Conservation (phyloP, 2,888 invertebrate genomes). For the Perizoma flavofasciatum region DNA sequence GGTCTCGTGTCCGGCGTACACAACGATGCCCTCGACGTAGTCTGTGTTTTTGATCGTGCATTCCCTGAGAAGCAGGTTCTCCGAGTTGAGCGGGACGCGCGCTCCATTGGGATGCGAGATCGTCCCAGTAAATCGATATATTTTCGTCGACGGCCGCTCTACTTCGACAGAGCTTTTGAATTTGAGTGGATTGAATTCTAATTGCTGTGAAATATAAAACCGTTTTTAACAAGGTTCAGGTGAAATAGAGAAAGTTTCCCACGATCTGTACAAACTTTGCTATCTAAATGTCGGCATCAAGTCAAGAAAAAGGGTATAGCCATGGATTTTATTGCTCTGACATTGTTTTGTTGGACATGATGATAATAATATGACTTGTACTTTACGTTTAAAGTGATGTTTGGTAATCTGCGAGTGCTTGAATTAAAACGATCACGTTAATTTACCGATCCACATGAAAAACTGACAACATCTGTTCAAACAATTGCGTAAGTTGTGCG, state of each 20-base stretch:
- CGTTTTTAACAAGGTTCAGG: constrained; percentile 12
- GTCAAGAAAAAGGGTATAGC: constrained; percentile 33
- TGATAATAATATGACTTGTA: not conserved
- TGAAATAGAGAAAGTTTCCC: constrained; percentile 53
- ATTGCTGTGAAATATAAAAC: constrained; percentile 80
- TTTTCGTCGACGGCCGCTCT: constrained; percentile 97
- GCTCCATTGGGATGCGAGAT: constrained; percentile 91
- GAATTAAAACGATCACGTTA: constrained; percentile 23
- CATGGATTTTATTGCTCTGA: constrained; percentile 31
- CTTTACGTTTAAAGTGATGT: not conserved
- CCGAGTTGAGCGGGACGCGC: constrained; percentile 92
- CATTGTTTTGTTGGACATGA: constrained; percentile 25
- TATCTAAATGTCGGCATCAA: constrained; percentile 41
- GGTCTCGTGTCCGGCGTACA: constrained; percentile 98
- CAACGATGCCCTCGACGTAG: constrained; percentile 97
- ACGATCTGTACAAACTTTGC: constrained; percentile 49
- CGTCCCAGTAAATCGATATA: constrained; percentile 96
- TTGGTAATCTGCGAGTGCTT: constrained; percentile 10
- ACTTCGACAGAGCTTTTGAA: constrained; percentile 95
- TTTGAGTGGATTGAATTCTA: constrained; percentile 90
- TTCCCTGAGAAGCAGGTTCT: constrained; percentile 96
- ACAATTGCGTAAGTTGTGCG: constrained; percentile 1
- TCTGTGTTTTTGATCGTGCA: constrained; percentile 98
- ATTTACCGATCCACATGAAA: too few species aligned
- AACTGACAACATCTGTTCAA: constrained; percentile 26